Base-by-base conservation (phyloP, 2,888 invertebrate species). In the Thymelicus acteon region DNA sequence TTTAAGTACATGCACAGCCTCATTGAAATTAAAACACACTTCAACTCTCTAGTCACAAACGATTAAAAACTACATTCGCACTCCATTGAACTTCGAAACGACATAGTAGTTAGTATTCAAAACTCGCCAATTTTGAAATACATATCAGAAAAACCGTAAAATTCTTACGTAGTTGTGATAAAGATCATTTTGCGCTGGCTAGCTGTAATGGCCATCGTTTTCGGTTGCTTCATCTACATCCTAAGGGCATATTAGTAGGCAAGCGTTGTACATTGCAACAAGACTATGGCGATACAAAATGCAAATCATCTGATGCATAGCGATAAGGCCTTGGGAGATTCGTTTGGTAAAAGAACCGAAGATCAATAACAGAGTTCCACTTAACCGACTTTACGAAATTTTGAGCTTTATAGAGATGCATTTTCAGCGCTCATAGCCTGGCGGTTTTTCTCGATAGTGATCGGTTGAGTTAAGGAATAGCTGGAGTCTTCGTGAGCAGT, bases 211-310 rank as follows among this genome's bases (percentile, higher is more conserved):
- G n/a, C n/a, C 24, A 24, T 24, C 44, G 47, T 0, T 40, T 57
- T 58, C 60, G 10, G 37, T 39, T 69, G 67, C 66, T 44, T n/a
- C 70, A 24, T 44, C 70, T 72, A 61, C 60, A 69, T 74, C 81
- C 83, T 75, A 75, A 78, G 75, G 82, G 86, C 78, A 78, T 81
- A 85, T 86, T 83, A 83, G 82, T 80, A 85, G 84, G 82, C 82
- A 73, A 82, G 80, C 79, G 78, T 79, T 82, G 80, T 76, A 78
- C 79, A 79, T 79, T 76, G 78, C 80, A 82, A 84, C 81, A 82
- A 81, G 82, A 81, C 80, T 81, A 84, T 85, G 85, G 76, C 75
- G 78, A 78, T 79, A 79, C 80, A 82, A 80, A 81, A 87, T 87
- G 87, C 80, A 83, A 86, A 87, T 86, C 39, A 40, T 40, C 15